Evolutionary conservation across 2,888 invertebrate species (phyloP), one percentile per base, ranked within the genome.

Genomic region (Cecidostiba fungosa): DNA sequence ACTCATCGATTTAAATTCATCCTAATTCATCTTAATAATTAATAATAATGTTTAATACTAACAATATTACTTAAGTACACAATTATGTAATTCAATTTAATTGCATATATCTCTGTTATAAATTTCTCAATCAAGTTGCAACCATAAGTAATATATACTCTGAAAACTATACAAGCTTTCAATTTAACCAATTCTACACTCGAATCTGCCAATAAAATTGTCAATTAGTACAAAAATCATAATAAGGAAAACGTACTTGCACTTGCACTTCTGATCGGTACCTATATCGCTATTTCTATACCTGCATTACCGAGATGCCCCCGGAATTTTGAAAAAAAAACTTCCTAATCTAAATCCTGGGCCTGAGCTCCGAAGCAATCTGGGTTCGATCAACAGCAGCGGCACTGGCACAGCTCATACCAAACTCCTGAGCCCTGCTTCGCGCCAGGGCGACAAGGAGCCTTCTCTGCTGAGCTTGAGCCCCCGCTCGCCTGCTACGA

Each of bases 361-460:
- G 87, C 32, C 87, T 85, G 29, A 87, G 80, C n/a, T 59, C 77
- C 66, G 80, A 32, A 6, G 54, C 54, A 26, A 83, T 77, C 39
- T 43, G 47, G 14, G 73, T 73, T 23, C 59, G 50, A 59, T 69
- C 43, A 62, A 29, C 16, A 50, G 23, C 26, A 43, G 43, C 23
- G 69, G 73, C 19, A 29, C 12, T 43, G 59, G 19, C 73, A 32
- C 84, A 23, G 72, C 39, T 43, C 72, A 39, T 23, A 23, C 43
- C 26, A 5, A 23, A 66, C 77, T n/a, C 74, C 8, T 32, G 36
- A 5, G 50, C 39, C 32, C 79, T 72, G 19, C 70, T 72, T 23
- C 77, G 77, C 10, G 36, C 78, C 12, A 84, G 66, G 47, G 66
- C 84, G 26, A 54, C 32, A 26, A 78, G 74, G 32, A 69, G 66